These are phyloP conservation scores for Hormaphis cornu DNA, from an alignment of 1,140 invertebrate species.

Conservation along the genomic window DNA sequence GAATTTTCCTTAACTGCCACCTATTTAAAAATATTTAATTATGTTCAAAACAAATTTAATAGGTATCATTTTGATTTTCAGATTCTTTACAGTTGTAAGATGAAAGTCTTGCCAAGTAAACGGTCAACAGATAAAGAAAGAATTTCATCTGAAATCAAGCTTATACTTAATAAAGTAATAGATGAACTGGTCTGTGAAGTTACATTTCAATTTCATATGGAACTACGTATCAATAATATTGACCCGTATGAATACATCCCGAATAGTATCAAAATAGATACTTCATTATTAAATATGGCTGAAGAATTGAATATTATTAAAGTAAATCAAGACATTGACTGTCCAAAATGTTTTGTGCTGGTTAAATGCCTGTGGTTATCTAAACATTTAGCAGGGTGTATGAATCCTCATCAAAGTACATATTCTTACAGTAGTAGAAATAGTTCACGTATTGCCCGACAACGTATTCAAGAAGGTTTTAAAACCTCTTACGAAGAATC, in stretches of 20 bases:
- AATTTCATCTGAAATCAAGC: not conserved
- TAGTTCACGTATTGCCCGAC: slow-evolving; percentile 23
- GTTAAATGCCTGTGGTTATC: slow-evolving; percentile 16
- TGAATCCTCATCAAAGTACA: not conserved
- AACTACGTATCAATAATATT: not conserved
- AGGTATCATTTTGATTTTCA: too few relatives aligned
- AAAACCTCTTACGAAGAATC: not conserved
- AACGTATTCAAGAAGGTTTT: slow-evolving; percentile 23
- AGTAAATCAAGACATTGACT: not conserved
- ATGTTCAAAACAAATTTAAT: too few relatives aligned
- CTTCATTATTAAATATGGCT: not conserved
- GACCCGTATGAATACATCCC: not conserved
- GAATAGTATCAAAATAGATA: not conserved
- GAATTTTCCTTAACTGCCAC: too few relatives aligned
- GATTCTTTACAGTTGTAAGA: too few relatives aligned
- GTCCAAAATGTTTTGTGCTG: not conserved
- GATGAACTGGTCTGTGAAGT: not conserved
- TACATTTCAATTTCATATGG: slow-evolving; percentile 1
- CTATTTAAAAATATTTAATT: too few relatives aligned
- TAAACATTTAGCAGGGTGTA: slow-evolving; percentile 5
- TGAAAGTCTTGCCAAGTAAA: too few relatives aligned
- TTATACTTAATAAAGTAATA: not conserved
- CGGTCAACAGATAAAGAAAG: too few relatives aligned
- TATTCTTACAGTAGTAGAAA: slow-evolving; percentile 16
- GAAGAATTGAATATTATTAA: slow-evolving; percentile 8